These are phyloP conservation scores for Phataginus tricuspis DNA, from an alignment of 2,797 vertebrate genomes.

Conservation along the genomic window DNA sequence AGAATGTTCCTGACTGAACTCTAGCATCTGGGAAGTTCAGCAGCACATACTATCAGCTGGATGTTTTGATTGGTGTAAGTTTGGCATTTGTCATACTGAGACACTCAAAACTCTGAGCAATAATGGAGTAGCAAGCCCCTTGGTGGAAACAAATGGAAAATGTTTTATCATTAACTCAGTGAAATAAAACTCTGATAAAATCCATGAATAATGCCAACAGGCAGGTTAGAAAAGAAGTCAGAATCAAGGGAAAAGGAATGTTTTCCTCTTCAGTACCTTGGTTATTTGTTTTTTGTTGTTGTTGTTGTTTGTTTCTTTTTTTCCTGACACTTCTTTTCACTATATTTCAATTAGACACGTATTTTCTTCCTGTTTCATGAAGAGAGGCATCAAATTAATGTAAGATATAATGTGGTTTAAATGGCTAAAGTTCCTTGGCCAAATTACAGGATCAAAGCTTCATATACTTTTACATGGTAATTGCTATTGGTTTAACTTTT, in stretches of 20 bases:
- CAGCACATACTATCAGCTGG: background rate
- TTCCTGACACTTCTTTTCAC: background rate
- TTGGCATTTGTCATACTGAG: slow-evolving; percentile 1
- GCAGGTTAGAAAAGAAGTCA: background rate
- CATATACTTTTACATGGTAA: background rate
- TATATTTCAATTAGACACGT: background rate
- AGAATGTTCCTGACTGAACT: background rate
- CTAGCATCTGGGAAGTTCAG: background rate
- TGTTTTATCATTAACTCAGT: background rate
- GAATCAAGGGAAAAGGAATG: background rate
- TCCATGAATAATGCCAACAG: background rate
- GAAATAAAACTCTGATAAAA: slow-evolving; percentile 1
- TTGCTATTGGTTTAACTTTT: slow-evolving; percentile 15
- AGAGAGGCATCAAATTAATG: background rate
- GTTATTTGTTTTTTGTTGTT: background rate
- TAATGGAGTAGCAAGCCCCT: background rate
- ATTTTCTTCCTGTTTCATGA: background rate
- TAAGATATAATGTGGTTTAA: background rate
- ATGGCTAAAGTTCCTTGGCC: background rate
- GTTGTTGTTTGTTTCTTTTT: background rate
- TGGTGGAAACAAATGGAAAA: slow-evolving; percentile 12
- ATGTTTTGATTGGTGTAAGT: background rate
- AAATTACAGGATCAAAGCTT: background rate
- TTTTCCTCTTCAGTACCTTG: background rate
- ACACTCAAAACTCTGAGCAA: background rate